Base-by-base conservation (phyloP, 2,888 invertebrate genomes). In the Taphrorychus bicolor region DNA sequence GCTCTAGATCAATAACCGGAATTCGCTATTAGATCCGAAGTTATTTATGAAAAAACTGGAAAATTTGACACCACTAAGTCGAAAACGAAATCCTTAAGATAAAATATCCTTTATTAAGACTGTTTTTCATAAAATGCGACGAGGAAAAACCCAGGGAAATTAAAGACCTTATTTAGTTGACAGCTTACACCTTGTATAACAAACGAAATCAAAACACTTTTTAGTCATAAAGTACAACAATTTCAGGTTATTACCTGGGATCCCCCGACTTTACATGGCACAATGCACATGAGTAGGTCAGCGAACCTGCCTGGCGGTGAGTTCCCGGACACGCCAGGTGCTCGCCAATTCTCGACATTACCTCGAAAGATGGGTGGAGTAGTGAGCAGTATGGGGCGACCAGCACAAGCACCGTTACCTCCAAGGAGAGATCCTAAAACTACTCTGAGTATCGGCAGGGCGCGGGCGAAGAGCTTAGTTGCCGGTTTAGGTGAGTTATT, bases 361-460 rank as follows among this genome's bases (percentile, higher is more conserved):
- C 83, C 95, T 76, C 94, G 94, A 0, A 87, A 94, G 72, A 94
- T 94, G 82, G 88, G 89, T 76, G 88, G 88, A 76, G 77, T 80
- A 68, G 75, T 82, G 24, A 81, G 80, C 45, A 84, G 82, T 5
- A 75, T 84, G 78, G 88, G 88, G 2, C 82, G 84, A 52, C 86
- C 91, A 66, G 87, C 90, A 69, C 91, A 93, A 59, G 97, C 96
- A 5, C 98, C 98, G 0, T 87, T 93, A 78, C 97, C 97, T 3
- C 98, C 98, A 0, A 87, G 95, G 21, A 87, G 98, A 53, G 97
- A 98, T 83, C 98, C 98, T 5, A 92, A 93, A 80, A 98, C 98
- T 0, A 95, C 96, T 1, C 85, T 98, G 45, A 96, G 97, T 79
- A 95, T 96, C 70, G 95, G 97, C 7, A 86, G 96, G 52, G 95